These are phyloP conservation scores for Leptothorax acervorum DNA, from an alignment of 2,888 invertebrate genomes.

Conservation along the genomic window DNA sequence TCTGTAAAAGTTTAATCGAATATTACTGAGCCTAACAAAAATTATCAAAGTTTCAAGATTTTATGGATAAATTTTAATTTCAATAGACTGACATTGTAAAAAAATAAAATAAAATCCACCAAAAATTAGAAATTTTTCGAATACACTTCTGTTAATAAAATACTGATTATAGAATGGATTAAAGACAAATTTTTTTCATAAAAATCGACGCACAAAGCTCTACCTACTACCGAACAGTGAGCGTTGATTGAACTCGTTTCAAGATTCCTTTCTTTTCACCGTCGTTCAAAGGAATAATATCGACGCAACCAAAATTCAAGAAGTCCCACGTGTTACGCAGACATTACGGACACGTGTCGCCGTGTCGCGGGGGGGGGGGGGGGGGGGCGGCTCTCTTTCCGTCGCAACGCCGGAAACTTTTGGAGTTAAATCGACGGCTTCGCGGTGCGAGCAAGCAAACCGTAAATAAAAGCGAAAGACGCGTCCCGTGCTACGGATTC, in stretches of 20 bases:
- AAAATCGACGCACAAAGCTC: background rate
- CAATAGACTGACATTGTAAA: background rate
- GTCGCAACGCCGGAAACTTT: conserved; percentile 40
- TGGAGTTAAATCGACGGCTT: conserved; percentile 49
- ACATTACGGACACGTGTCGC: conserved; percentile 47
- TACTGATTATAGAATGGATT: background rate
- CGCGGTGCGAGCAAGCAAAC: conserved; percentile 32
- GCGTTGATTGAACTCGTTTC: background rate
- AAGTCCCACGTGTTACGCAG: conserved; percentile 39
- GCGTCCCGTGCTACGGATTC: conserved; percentile 42
- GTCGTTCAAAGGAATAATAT: background rate
- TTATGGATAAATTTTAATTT: background rate
- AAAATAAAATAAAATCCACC: background rate
- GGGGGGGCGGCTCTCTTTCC: background rate
- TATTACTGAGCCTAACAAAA: background rate
- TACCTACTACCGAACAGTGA: background rate
- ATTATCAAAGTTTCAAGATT: background rate
- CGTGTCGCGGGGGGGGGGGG: background rate
- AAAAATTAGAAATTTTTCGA: background rate
- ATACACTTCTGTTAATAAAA: background rate
- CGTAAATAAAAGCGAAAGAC: conserved; percentile 52
- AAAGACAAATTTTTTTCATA: background rate
- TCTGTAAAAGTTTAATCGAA: background rate
- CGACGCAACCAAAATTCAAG: conserved; percentile 26
- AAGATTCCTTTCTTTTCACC: background rate